A percentile compares a stretch with the other conserved stretches of the same genome.
Conservation (phyloP, 2,797 vertebrate genomes). For the Columba guinea region DNA sequence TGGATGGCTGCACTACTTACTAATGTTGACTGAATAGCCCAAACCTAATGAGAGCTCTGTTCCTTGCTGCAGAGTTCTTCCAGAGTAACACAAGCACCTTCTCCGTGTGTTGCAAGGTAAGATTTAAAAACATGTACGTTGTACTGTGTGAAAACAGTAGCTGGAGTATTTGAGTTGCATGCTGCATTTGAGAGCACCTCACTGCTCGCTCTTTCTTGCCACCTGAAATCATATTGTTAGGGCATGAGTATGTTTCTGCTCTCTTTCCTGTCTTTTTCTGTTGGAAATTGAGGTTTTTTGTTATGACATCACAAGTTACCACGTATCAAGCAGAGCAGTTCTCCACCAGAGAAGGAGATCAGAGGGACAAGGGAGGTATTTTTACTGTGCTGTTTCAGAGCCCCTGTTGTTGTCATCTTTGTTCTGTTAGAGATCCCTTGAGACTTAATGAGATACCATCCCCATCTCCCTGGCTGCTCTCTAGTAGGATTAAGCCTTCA, state of each 20-base stretch:
- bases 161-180: background rate
- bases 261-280: background rate
- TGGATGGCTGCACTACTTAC: background rate
- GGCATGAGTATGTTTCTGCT: background rate
- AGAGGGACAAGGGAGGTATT: background rate
- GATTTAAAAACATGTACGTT: background rate
- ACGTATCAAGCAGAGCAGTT: background rate
- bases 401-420: background rate
- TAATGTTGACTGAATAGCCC: background rate
- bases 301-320: background rate
- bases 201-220: background rate
- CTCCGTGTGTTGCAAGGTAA: conserved; percentile 84
- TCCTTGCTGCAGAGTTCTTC: conserved; percentile 79
- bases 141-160: background rate
- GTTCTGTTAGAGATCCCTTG: background rate
- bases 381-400: background rate
- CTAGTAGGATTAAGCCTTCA: background rate
- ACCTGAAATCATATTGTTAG: background rate
- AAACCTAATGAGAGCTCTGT: conserved; percentile 12
- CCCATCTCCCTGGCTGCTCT: background rate
- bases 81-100: conserved; percentile 79
- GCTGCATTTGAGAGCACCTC: background rate
- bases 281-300: background rate
- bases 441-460: background rate
- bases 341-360: background rate